phyloP scores from a whole-genome alignment of 2,113 vertebrate genomes.

The Cisticola juncidis region DNA sequence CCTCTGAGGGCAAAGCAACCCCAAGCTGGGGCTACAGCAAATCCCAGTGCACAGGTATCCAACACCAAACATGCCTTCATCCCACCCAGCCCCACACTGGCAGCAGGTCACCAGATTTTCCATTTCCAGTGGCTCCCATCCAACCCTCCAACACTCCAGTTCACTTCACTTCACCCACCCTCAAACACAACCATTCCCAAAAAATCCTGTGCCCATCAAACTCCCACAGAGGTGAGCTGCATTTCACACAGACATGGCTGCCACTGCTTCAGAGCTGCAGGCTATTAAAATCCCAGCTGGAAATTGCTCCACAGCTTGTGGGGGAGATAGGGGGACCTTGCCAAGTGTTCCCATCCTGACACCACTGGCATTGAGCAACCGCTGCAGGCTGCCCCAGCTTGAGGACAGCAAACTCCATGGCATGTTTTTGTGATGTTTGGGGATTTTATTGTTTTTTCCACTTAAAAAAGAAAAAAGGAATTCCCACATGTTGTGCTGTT shows the following conservation, averaged over 20 bases:
- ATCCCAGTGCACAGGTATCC: fast-evolving
- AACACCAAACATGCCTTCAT: neutral
- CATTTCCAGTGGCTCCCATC: neutral
- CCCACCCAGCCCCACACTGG: neutral
- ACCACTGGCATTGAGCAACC: neutral
- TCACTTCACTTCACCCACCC: too few relatives aligned
- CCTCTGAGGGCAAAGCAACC: fast-evolving
- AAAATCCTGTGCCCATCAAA: fast-evolving
- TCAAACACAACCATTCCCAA: neutral
- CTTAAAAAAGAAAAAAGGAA: neutral
- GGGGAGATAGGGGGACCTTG: neutral
- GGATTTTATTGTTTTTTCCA: neutral
- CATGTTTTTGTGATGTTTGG: fast-evolving
- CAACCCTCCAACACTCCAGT: fast-evolving
- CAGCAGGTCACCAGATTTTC: neutral
- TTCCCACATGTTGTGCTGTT: neutral
- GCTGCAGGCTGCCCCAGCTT: fast-evolving
- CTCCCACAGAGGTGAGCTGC: fast-evolving
- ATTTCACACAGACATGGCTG: neutral
- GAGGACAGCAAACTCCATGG: neutral
- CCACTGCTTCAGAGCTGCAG: neutral
- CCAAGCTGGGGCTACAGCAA: fast-evolving
- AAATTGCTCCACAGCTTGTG: neutral
- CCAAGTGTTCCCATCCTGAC: neutral
- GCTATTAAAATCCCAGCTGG: neutral